phyloP scores from a whole-genome alignment of 2,797 vertebrate species.

The Poliocrania exsul region DNA sequence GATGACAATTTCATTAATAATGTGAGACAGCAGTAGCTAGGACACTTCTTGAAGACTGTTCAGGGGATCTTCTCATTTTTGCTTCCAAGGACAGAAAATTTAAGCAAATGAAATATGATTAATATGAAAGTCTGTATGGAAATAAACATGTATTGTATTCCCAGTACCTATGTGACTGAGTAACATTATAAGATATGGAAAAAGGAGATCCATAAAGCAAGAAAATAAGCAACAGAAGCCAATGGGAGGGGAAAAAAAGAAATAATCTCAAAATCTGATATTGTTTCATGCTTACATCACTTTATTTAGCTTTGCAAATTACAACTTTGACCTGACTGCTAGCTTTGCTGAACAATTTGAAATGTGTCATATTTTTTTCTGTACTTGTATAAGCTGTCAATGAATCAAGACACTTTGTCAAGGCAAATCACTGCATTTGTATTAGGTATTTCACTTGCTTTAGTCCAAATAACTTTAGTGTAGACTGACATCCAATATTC shows the following conservation, averaged over 20 bases:
- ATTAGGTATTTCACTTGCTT: slow-evolving; percentile 7
- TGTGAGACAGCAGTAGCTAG: neutral
- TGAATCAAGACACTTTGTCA: slow-evolving; percentile 13
- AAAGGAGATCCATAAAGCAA: neutral
- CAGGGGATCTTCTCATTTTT: neutral
- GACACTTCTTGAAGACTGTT: neutral
- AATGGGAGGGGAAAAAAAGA: neutral
- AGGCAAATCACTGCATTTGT: slow-evolving; percentile 23
- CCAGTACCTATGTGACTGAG: neutral
- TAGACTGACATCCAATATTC: slow-evolving; percentile 23
- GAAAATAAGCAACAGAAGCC: neutral
- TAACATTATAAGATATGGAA: neutral
- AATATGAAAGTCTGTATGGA: neutral
- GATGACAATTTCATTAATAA: neutral
- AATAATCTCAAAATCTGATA: neutral
- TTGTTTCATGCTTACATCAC: neutral
- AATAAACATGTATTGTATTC: neutral
- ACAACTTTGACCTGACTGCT: neutral
- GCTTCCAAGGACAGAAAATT: neutral
- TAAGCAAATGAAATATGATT: slow-evolving; percentile 7
- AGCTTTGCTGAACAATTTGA: neutral
- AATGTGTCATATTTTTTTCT: neutral
- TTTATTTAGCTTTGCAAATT: slow-evolving; percentile 28
- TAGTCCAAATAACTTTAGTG: neutral
- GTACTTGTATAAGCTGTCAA: neutral